Percentiles rank a stretch among this genome's conserved stretches.
phyloP scores from a whole-genome alignment of 64 coral and sea anemone genomes.

The Stichodactyla mertensii region DNA sequence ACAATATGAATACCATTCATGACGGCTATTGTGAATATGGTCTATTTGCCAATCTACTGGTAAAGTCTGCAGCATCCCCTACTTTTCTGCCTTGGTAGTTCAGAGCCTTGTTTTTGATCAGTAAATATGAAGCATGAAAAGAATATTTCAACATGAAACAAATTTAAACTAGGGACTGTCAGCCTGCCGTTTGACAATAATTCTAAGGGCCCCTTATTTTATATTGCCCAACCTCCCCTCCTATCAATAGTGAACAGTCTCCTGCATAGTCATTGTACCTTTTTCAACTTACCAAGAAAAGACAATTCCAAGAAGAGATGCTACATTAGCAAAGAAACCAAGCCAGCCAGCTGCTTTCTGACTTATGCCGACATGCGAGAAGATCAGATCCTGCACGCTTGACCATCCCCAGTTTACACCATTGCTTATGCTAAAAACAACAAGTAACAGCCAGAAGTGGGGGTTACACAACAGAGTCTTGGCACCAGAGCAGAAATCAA shows the following conservation, averaged over 20 bases:
- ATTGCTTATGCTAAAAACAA: conserved; percentile 68
- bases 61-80: too few relatives aligned
- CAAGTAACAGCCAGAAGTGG: conserved; percentile 55
- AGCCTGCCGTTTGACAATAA: too few relatives aligned
- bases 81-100: too few relatives aligned
- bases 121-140: too few relatives aligned
- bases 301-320: conserved; percentile 66
- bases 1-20: too few relatives aligned
- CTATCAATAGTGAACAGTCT: background rate
- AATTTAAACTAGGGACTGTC: too few relatives aligned
- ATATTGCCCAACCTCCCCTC: too few relatives aligned
- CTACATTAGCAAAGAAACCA: conserved; percentile 80
- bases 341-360: conserved; percentile 92
- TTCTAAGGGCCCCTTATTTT: too few relatives aligned
- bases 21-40: too few relatives aligned
- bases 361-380: conserved; percentile 73
- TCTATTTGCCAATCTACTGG: too few relatives aligned
- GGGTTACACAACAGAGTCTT: conserved; percentile 60
- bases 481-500: conserved; percentile 71
- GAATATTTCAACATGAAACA: too few relatives aligned
- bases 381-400: conserved; percentile 87
- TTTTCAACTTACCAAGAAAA: conserved; percentile 73
- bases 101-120: too few relatives aligned
- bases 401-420: conserved; percentile 94
- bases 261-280: background rate